Conservation (phyloP, 2,888 invertebrate species). For the Drosophila formosana region DNA sequence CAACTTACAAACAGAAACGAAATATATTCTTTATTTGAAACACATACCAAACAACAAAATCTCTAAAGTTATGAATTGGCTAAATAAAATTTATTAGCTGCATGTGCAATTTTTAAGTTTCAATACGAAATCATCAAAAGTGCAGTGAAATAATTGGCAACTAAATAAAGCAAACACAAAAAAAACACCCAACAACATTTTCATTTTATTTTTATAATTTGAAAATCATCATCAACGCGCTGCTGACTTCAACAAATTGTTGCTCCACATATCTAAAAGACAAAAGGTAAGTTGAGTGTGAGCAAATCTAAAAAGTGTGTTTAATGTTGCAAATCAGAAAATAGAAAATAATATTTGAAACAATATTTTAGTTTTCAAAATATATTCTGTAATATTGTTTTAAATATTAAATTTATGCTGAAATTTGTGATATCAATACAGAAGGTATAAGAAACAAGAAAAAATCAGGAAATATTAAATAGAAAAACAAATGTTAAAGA, state of each 20-base stretch:
- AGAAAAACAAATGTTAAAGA: neutral
- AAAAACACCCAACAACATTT: slow-evolving; percentile 21
- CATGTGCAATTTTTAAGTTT: slow-evolving; percentile 54
- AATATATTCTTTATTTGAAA: slow-evolving; percentile 30
- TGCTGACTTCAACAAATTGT: slow-evolving; percentile 38
- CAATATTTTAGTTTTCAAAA: no score
- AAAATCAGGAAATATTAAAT: neutral
- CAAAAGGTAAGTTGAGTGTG: slow-evolving; percentile 47
- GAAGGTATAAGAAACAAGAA: no score
- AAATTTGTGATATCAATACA: no score
- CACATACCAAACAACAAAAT: slow-evolving; percentile 19
- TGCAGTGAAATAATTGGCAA: slow-evolving; percentile 55
- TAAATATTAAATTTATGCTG: no score
- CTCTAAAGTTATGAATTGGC: slow-evolving; percentile 58
- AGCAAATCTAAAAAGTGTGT: slow-evolving; percentile 7
- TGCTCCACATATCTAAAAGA: slow-evolving; percentile 25
- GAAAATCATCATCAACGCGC: slow-evolving; percentile 8
- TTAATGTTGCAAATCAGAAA: neutral
- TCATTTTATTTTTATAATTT: slow-evolving; percentile 39
- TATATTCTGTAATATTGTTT: no score
- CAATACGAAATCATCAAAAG: slow-evolving; percentile 30
- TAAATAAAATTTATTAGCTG: slow-evolving; percentile 52
- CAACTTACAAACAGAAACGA: slow-evolving; percentile 21
- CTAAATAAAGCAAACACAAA: slow-evolving; percentile 11
- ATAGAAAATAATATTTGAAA: neutral